Base-by-base conservation (phyloP, 2,113 vertebrate genomes). In the Amphilophus citrinellus region DNA sequence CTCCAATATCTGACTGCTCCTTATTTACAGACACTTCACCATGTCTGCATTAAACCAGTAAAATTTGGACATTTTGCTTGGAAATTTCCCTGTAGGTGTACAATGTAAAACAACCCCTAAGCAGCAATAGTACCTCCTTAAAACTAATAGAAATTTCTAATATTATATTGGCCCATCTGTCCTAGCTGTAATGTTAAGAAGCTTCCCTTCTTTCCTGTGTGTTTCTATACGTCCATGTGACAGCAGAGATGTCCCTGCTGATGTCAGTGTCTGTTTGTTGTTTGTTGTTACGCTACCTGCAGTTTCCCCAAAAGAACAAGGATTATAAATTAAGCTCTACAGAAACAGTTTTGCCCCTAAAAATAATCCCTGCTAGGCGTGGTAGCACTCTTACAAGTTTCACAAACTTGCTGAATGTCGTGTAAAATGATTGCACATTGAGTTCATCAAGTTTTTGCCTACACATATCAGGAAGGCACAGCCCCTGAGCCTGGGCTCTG, bases 1-100 rank as follows among this genome's bases (percentile, higher is more conserved):
- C 82, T 89, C 63, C 50, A 22, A 39, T 82, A 86, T 86, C 84
- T 77, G 85, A 84, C 76, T 56, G 60, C 61, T 84, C 47, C 61
- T 88, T 59, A 73, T 35, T 84, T 84, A 79, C 77, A 65, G 57
- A 7, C 73, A 61, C 75, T 84, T 84, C 44, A 79, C 27, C 77
- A 10, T 4, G 32, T 53, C 50, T 18, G 13, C 65, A 61, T 56
- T 2, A 44, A 63, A 77, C 63, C 15, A 82, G 22, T 20, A 35
- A 61, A 30, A 79, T 32, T 20, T 13, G 3, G 47, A 80, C 1
- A 3, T 15, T 3, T 13, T 20, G 18, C 24, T 63, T 22, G 18
- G 0, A 1, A 7, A 11, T 3, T 18, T 13, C 7, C 7, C 53
- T n/a, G 44, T 0, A 10, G 3, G 11, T n/a, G 61, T 35, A 10